Evolutionary conservation across 2,888 invertebrate species (phyloP).

Genomic region (Acrocera orbiculus): DNA sequence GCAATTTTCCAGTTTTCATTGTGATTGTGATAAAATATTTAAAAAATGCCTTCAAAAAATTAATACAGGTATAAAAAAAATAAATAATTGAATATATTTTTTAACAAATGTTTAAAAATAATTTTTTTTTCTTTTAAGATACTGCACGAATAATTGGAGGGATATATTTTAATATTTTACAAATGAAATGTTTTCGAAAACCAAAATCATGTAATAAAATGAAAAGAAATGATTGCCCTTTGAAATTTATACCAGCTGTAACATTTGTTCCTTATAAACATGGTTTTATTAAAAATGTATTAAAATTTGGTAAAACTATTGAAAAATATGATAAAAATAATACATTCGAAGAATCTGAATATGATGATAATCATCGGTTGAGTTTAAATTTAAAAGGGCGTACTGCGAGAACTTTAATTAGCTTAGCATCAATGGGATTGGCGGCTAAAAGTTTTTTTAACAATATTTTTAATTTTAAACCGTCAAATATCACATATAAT

Average conservation of each 20-base stretch:
- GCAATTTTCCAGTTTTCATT: conserved; percentile 51
- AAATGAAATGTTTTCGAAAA: conserved; percentile 53
- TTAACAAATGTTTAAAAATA: not conserved
- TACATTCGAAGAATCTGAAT: not conserved
- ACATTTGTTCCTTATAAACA: too few species aligned
- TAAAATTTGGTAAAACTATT: too few species aligned
- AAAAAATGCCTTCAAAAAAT: conserved; percentile 47
- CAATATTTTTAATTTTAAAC: conserved; percentile 22
- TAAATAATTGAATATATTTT: not conserved
- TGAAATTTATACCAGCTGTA: too few species aligned
- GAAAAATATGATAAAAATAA: not conserved
- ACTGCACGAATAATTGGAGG: conserved; percentile 55
- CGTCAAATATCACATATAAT: too few species aligned
- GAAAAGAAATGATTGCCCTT: too few species aligned
- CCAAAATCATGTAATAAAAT: conserved; percentile 44
- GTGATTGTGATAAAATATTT: conserved; percentile 56
- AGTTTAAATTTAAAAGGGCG: conserved; percentile 12
- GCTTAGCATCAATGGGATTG: conserved; percentile 26
- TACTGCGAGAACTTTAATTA: conserved; percentile 22
- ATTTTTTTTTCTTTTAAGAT: conserved; percentile 21
- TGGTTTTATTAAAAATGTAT: too few species aligned
- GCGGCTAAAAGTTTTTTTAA: conserved; percentile 24
- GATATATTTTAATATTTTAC: conserved; percentile 56
- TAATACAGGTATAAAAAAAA: conserved; percentile 31
- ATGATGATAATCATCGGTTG: not conserved